These are phyloP conservation scores for Cynopterus brachyotis DNA, from an alignment of 2,113 vertebrate genomes.

Conservation along the genomic window DNA sequence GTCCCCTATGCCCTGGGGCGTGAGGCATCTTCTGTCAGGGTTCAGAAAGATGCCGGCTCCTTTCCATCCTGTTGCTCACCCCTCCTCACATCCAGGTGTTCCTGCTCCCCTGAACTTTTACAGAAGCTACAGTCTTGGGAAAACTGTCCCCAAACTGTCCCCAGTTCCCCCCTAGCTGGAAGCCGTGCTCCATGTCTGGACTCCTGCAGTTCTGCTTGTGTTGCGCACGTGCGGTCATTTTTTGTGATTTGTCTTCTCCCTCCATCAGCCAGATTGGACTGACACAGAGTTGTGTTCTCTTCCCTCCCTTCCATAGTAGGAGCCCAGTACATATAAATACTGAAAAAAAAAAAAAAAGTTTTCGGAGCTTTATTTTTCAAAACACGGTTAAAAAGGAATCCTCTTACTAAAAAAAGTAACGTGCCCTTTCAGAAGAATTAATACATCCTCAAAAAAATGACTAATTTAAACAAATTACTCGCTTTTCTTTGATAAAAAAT, in stretches of 20 bases:
- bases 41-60: not conserved
- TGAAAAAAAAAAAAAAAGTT: not conserved
- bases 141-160: not conserved
- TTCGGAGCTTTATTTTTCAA: not conserved
- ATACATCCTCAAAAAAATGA: not conserved
- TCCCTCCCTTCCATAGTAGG: not conserved
- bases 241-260: not conserved
- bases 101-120: not conserved
- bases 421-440: not conserved
- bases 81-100: not conserved
- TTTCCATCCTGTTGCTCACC: not conserved
- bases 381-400: not conserved
- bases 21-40: not conserved
- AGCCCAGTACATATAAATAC: not conserved
- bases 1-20: not conserved
- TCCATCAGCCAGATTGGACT: not conserved
- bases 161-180: not conserved
- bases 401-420: not conserved
- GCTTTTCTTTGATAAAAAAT: not conserved
- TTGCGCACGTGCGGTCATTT: not conserved
- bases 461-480: slow-evolving; percentile 12
- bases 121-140: not conserved
- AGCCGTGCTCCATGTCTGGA: not conserved
- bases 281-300: not conserved
- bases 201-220: fast-evolving